Evolutionary conservation across 2,888 invertebrate genomes (phyloP).

Genomic region (Cybosia mesomella): DNA sequence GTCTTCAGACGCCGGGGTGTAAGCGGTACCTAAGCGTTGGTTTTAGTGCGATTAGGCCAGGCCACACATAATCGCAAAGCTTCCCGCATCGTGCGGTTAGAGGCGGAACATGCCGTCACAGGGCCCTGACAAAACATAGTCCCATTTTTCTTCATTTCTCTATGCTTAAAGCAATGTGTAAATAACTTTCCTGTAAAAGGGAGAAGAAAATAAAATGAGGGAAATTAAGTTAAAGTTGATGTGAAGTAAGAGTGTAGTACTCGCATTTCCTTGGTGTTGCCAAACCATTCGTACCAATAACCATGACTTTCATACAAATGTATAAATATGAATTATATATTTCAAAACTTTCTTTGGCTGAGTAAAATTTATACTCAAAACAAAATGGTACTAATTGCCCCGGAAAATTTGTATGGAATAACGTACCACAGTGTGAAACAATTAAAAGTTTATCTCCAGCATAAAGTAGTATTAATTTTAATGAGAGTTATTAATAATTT

Average conservation of each 20-base stretch:
- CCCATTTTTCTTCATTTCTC: too few relatives aligned
- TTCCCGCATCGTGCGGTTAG: too few relatives aligned
- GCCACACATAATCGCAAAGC: too few relatives aligned
- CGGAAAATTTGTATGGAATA: conserved; percentile 10
- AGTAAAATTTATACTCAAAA: conserved; percentile 5
- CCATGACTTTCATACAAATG: background rate
- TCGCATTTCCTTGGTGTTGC: too few relatives aligned
- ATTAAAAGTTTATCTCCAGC: conserved; percentile 19
- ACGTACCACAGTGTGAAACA: conserved; percentile 1
- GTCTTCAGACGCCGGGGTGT: too few relatives aligned
- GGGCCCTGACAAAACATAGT: too few relatives aligned
- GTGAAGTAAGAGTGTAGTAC: background rate
- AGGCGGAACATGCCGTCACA: too few relatives aligned
- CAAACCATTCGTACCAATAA: background rate
- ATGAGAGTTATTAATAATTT: conserved; percentile 7
- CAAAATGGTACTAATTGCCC: conserved; percentile 15
- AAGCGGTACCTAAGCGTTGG: too few relatives aligned
- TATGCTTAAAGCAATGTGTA: background rate
- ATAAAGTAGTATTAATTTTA: conserved; percentile 10
- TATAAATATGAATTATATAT: background rate
- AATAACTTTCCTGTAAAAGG: background rate
- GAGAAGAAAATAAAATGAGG: too few relatives aligned
- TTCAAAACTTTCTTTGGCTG: background rate
- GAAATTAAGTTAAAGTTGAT: background rate
- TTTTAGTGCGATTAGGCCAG: too few relatives aligned